phyloP scores from a whole-genome alignment of 2,888 invertebrate species.

The Clostera curtula region DNA sequence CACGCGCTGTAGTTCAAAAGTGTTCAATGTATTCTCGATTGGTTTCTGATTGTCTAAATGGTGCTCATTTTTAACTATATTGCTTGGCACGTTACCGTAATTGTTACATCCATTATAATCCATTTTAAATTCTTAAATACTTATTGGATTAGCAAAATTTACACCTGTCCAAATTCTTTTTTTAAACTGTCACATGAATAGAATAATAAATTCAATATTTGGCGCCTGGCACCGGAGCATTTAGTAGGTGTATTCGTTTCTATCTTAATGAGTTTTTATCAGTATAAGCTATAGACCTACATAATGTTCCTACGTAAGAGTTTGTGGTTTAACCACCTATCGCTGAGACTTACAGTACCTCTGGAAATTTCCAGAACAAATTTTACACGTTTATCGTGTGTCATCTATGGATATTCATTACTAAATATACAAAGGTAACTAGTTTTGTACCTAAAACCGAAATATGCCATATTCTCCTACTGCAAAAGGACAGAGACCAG shows the following conservation, averaged over 20 bases:
- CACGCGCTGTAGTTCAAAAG: conserved; percentile 23
- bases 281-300: conserved; percentile 35
- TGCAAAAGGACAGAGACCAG: no score
- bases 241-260: conserved; percentile 14
- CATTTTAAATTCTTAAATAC: conserved; percentile 19
- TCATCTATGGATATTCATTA: no score
- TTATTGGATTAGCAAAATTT: conserved; percentile 22
- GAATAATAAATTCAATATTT: no score
- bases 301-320: conserved; percentile 35
- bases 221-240: conserved; percentile 10
- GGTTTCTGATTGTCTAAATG: conserved; percentile 27
- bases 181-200: no score
- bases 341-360: conserved; percentile 5
- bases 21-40: conserved; percentile 22
- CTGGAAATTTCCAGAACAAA: conserved; percentile 10
- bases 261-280: conserved; percentile 57
- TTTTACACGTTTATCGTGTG: no score
- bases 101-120: conserved; percentile 35
- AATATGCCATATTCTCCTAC: no score
- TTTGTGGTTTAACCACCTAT: conserved; percentile 34
- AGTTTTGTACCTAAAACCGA: no score
- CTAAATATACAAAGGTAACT: no score
- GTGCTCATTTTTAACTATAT: conserved; percentile 26
- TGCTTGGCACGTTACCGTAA: conserved; percentile 42
- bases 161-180: no score